Evolutionary conservation across 2,888 invertebrate genomes (phyloP).

Genomic region (Timema cristinae): DNA sequence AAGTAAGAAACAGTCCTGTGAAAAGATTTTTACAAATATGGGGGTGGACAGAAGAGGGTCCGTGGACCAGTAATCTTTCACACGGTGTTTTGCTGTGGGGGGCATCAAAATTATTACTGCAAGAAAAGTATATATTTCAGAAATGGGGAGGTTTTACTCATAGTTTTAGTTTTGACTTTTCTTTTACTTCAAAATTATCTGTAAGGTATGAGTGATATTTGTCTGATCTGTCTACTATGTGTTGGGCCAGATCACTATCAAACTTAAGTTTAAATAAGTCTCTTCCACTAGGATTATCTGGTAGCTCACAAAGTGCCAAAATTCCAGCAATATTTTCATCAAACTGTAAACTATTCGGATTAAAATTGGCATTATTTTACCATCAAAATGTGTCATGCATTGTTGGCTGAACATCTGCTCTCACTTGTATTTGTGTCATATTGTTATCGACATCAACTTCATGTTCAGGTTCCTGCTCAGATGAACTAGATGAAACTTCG

Average conservation of each 20-base stretch:
- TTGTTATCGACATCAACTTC: too few species aligned
- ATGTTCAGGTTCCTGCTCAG: too few species aligned
- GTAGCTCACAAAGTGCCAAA: not conserved
- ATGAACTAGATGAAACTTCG: too few species aligned
- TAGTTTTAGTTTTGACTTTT: not conserved
- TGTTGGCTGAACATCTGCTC: too few species aligned
- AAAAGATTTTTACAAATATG: too few species aligned
- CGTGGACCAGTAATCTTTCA: too few species aligned
- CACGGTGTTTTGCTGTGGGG: not conserved
- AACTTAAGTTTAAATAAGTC: not conserved
- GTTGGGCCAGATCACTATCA: not conserved
- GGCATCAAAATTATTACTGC: slow-evolving; percentile 8
- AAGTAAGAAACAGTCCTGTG: too few species aligned
- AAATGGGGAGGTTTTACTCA: not conserved
- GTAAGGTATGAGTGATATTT: not conserved
- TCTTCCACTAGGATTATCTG: not conserved
- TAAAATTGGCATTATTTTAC: not conserved
- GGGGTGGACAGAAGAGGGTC: too few species aligned
- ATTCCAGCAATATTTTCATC: not conserved
- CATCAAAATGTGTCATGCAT: slow-evolving; percentile 3
- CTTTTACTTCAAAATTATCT: slow-evolving; percentile 1
- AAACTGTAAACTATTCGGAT: not conserved
- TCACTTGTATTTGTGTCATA: too few species aligned
- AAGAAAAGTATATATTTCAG: not conserved
- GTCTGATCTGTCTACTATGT: too few species aligned